Base-by-base conservation (phyloP, 2,888 invertebrate species). In the Drosophila setosimentum region DNA sequence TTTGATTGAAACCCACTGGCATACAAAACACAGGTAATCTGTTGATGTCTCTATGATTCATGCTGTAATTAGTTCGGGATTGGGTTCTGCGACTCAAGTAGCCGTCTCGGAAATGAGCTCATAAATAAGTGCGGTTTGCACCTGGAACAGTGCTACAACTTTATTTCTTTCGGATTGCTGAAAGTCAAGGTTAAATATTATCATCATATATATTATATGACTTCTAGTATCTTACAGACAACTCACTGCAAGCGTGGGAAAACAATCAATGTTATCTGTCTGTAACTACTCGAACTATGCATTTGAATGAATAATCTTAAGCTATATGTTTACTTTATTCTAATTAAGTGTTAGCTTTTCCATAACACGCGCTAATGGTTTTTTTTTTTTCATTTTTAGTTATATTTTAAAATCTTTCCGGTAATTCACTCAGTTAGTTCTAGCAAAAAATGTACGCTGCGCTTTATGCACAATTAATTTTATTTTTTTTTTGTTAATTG, bases 21-120 rank as follows among this genome's bases (percentile, higher is more conserved):
- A 73, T 70, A 73, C 48, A 48, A 53, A 73, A 27, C 53, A 68
- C 40, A 49, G 66, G 66, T 71, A 68, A 49, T 29, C 49, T 21
- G 21, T 42, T 30, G 6, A 70, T 33, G 66, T 32, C 29, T 62
- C 55, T 68, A 73, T 87, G 85, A 86, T 66, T 86, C 85, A 86
- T 60, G 18, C 21, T 62, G 69, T 82, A 89, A 89, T 86, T 89
- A 83, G 78, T 60, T 53, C 64, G 67, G 76, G 82, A 87, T 77
- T 68, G 75, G 42, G 75, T 77, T 84, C 79, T 72, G 71, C 33
- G 16, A 24, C 57, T 18, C 57, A 33, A 59, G 64, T 66, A 72
- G 62, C 65, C 57, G 64, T 54, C 76, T 67, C 82, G 74, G 74
- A 87, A 80, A 84, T 87, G 85, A 86, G 89, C 84, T 89, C 89